These are phyloP conservation scores for Antechinus flavipes DNA, from an alignment of 2,113 vertebrate genomes.

Conservation along the genomic window DNA sequence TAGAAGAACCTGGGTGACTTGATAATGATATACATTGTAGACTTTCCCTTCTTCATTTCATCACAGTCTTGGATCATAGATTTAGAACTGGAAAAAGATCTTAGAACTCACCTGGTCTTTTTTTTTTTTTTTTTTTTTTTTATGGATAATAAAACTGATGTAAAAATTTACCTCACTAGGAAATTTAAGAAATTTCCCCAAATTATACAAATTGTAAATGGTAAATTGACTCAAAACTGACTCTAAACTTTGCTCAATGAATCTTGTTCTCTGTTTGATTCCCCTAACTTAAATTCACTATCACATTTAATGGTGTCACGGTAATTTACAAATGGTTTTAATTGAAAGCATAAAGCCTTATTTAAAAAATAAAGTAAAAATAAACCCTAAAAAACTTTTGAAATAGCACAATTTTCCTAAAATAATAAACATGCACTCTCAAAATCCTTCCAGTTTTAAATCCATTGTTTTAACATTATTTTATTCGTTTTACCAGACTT, in stretches of 20 bases:
- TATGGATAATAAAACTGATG: neutral
- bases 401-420: neutral
- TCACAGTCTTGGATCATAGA: neutral
- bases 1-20: neutral
- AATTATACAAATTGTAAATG: too few species aligned
- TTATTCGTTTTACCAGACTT: neutral
- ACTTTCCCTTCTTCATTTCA: neutral
- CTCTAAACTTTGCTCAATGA: neutral
- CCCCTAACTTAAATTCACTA: neutral
- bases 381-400: neutral
- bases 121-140: neutral
- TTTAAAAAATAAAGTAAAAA: too few species aligned
- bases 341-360: too few species aligned
- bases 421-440: neutral
- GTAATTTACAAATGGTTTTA: neutral
- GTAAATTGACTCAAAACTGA: neutral
- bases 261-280: neutral
- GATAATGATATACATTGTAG: neutral
- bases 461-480: neutral
- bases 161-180: neutral
- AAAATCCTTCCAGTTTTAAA: neutral
- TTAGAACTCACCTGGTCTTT: neutral
- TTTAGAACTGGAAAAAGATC: neutral
- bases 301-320: neutral
- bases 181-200: too few species aligned